Conservation (phyloP, 2,797 vertebrate genomes). For the Sebastes diploproa region DNA sequence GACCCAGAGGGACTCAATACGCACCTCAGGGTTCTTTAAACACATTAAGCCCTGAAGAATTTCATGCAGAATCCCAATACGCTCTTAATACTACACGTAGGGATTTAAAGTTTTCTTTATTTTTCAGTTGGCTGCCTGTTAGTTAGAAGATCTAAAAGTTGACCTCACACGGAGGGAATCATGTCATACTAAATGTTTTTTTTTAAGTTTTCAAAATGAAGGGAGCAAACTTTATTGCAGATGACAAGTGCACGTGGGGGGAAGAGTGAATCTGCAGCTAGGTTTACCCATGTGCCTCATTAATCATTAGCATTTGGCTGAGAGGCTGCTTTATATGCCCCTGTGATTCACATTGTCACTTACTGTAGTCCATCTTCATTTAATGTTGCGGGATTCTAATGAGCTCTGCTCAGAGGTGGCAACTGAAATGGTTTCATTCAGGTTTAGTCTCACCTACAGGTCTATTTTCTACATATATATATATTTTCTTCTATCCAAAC, state of each 20-base stretch:
- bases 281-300: conserved; percentile 43
- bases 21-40: conserved; percentile 16
- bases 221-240: conserved; percentile 12
- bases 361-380: conserved; percentile 33
- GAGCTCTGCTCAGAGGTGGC: conserved; percentile 7
- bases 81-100: neutral
- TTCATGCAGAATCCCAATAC: neutral
- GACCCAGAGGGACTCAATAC: conserved; percentile 9
- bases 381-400: conserved; percentile 3
- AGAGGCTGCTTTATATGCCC: conserved; percentile 35
- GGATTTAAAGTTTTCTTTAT: neutral
- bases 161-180: neutral
- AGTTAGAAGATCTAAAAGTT: neutral
- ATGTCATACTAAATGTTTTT: neutral
- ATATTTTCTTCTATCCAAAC: neutral
- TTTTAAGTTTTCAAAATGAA: neutral
- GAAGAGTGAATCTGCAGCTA: conserved; percentile 3
- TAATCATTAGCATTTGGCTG: conserved; percentile 52
- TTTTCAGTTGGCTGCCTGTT: neutral
- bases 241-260: conserved; percentile 36
- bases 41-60: neutral
- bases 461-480: neutral
- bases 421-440: neutral
- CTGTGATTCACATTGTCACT: conserved; percentile 44
- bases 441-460: neutral